Conservation (phyloP, 2,113 vertebrate genomes). For the Cepphus grylle region DNA sequence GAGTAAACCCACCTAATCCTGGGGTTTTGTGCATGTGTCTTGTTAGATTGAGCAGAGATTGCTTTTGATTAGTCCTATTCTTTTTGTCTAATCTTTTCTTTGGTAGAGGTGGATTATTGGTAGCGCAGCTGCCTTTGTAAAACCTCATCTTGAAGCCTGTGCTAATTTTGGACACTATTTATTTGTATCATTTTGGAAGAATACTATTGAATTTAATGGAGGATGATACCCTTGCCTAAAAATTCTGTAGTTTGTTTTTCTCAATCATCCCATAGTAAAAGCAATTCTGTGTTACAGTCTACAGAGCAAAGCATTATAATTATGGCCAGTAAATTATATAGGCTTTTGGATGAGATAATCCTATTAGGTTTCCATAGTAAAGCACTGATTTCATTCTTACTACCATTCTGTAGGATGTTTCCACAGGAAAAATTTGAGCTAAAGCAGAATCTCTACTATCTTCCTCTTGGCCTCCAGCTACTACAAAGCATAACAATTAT, state of each 20-base stretch:
- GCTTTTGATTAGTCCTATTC: neutral
- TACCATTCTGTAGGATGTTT: neutral
- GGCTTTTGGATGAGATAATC: constrained; percentile 4
- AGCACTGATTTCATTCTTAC: constrained; percentile 10
- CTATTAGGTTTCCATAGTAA: neutral
- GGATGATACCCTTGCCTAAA: neutral
- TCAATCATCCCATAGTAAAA: neutral
- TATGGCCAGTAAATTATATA: constrained; percentile 21
- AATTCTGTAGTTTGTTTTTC: neutral
- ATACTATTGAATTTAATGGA: neutral
- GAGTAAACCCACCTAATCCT: neutral
- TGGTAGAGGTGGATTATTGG: neutral
- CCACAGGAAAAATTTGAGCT: constrained; percentile 32
- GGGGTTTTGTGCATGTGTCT: neutral
- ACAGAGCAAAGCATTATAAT: neutral
- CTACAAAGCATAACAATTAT: constrained; percentile 20
- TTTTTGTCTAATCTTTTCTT: neutral
- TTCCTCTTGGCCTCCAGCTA: constrained; percentile 27
- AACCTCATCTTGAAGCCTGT: neutral
- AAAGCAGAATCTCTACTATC: constrained; percentile 42
- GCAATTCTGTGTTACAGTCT: neutral
- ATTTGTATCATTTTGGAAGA: neutral
- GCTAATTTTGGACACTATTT: neutral
- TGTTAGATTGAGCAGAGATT: neutral
- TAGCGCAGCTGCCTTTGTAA: neutral